Percentiles rank a stretch among this genome's conserved stretches.
Evolutionary conservation across 30 jellyfish, hydroid and myxozoan genomes (phyloP).

Genomic region (Clytia hemisphaerica): DNA sequence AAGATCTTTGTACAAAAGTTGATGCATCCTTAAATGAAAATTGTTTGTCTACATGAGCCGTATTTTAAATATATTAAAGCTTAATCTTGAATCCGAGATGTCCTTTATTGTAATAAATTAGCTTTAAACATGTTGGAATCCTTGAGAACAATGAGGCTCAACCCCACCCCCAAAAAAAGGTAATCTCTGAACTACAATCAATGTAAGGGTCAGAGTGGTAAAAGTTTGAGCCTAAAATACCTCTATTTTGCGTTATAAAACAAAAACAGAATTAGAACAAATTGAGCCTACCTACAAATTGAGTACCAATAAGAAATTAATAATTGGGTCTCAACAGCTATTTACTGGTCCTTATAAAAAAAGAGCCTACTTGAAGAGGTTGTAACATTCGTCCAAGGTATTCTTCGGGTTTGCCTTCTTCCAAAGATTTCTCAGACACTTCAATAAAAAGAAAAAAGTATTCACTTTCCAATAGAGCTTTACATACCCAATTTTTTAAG

Average conservation of each 20-base stretch:
- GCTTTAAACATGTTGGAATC: no score
- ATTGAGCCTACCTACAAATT: no score
- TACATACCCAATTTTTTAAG: no score
- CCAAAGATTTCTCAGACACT: conserved; percentile 77
- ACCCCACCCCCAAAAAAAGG: background rate
- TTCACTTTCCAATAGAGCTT: no score
- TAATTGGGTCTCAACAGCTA: no score
- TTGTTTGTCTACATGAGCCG: background rate
- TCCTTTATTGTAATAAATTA: background rate
- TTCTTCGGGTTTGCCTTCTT: conserved; percentile 88
- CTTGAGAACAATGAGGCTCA: no score
- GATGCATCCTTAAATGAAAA: conserved; percentile 49
- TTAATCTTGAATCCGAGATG: background rate
- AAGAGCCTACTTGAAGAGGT: conserved; percentile 57
- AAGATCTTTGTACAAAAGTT: conserved; percentile 81
- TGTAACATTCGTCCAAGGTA: conserved; percentile 84
- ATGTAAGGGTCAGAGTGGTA: no score
- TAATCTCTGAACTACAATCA: no score
- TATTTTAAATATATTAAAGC: background rate
- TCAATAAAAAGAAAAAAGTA: conserved; percentile 3
- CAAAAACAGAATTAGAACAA: background rate
- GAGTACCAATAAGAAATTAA: no score
- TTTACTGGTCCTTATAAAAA: no score
- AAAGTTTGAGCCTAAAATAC: no score
- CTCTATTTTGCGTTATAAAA: no score